Evolutionary conservation across 2,113 vertebrate species (phyloP), one percentile per base, ranked within the genome.

Genomic region (Cebus imitator): DNA sequence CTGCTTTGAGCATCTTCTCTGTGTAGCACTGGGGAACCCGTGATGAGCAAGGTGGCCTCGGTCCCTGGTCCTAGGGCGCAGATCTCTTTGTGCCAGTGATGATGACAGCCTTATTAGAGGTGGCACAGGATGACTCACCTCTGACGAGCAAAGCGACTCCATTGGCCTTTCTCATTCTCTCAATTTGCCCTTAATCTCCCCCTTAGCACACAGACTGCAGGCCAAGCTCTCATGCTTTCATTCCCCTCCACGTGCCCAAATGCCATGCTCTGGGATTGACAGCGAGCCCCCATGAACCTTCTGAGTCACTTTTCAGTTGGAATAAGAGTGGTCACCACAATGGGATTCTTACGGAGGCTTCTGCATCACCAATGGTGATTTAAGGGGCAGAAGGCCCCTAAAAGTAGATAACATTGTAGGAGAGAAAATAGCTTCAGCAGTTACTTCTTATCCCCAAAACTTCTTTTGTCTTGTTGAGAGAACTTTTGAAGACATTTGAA

Each of bases 321-420:
- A 66, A 21, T n/a, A 11, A 2, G 30, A 11, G 48, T 37, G 12
- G 8, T 66, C 5, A 17, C 64, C 21, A 14, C 23, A n/a, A 20
- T 7, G 12, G 37, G 40, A 45, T 23, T 6, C 58, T 52, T 55
- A 12, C 0, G 2, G 2, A 10, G 13, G 18, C 17, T 45, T 6
- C 50, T 0, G 3, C 8, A 10, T 64, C 18, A n/a, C 12, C 1
- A 30, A 16, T 9, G 20, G 35, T 48, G 40, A 79, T 20, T 27
- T 30, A 91, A 61, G 30, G 48, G 48, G 5, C 6, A 37, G 21
- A 14, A 48, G 13, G 3, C n/a, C 30, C 61, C 30, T 64, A 6
- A 32, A 85, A 70, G 6, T 50, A 40, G 37, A 32, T 12, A 25
- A 27, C 21, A 43, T 21, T 70, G 8, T 2, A 55, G 37, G 35